Base-by-base conservation (phyloP, 2,888 invertebrate species). In the Tortricodes alternella region DNA sequence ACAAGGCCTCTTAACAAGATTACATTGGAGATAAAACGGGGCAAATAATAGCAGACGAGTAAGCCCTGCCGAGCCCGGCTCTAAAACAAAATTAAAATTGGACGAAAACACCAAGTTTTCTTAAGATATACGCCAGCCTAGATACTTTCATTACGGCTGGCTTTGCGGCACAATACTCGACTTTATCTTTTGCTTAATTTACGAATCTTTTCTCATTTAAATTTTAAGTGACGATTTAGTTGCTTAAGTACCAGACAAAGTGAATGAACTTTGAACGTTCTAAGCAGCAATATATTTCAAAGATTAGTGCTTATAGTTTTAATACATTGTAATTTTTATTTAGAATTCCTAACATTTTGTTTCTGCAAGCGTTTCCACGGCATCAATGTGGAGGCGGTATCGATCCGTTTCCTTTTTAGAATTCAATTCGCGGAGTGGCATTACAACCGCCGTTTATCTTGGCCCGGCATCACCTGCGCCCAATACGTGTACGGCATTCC, bases 371-470 rank as follows among this genome's bases (percentile, higher is more conserved):
- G n/a, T 15, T 27, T 29, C n/a, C n/a, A n/a, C n/a, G n/a, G n/a
- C n/a, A n/a, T n/a, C n/a, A n/a, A 5, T 16, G 15, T 21, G 19
- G 37, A 15, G 37, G 16, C 63, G 63, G 70, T 80, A 88, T 88
- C 71, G 87, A 87, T 85, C 83, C 37, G 19, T 9, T 32, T 18
- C 34, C 46, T 13, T 53, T 85, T 89, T 87, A 78, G 84, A 88
- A 89, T 89, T 89, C 89, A 89, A 89, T 89, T 87, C 89, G 79
- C 84, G 81, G 78, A 89, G 89, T 88, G 89, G 83, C 78, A 79
- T 80, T 80, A 86, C 89, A 72, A 72, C 71, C 75, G 73, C 70
- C 74, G 75, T 77, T 80, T 88, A 83, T 85, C 83, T 83, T 65
- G 65, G 65, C 73, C 60, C 61, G 63, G 74, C 71, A 80, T 79